Evolutionary conservation across 2,888 invertebrate species (phyloP), one percentile per base, ranked within the genome.

Genomic region (Andrena chrysosceles): DNA sequence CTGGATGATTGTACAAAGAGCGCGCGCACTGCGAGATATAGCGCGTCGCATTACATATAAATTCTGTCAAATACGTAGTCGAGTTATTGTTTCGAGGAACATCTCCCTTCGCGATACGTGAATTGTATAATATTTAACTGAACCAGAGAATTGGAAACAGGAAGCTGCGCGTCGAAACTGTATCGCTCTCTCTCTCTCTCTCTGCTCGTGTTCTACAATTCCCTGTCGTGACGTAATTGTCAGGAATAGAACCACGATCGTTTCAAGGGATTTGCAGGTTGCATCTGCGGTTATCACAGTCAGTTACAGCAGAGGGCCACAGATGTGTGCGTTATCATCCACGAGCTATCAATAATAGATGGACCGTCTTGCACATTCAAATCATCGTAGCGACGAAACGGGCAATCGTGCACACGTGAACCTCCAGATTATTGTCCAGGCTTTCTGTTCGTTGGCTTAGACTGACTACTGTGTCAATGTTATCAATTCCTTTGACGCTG

Each of bases 361-460:
- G 71, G 64, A 23, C 66, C 64, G 68, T 52, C 67, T 76, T 72
- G 77, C 75, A 56, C 74, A 81, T 79, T 78, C 85, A 70, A 80
- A 85, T 86, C 83, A 84, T 87, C 68, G 67, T 69, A 71, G 77
- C 80, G 84, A 83, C 82, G 84, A 74, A 75, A 75, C 80, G 75
- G 60, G 81, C 87, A 87, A 86, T 89, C 77, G 75, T 83, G 77
- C 68, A 59, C 60, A 70, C 64, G 84, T 88, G 86, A 87, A 84
- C 80, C 83, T 81, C 77, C 76, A 84, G 89, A 87, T 91, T 91
- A 89, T 87, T 80, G 74, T 69, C 0, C 20, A 63, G n/a, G 60
- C 31, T 68, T 74, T 54, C 79, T 48, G 52, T 31, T 33, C 31
- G 66, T 54, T 23, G 10, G 13, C n/a, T 76, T 31, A 54, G 31